A percentile compares a stretch with the other conserved stretches of the same genome.
phyloP scores from a whole-genome alignment of 2,888 invertebrate species.

The Leptinotarsa peninsularis region DNA sequence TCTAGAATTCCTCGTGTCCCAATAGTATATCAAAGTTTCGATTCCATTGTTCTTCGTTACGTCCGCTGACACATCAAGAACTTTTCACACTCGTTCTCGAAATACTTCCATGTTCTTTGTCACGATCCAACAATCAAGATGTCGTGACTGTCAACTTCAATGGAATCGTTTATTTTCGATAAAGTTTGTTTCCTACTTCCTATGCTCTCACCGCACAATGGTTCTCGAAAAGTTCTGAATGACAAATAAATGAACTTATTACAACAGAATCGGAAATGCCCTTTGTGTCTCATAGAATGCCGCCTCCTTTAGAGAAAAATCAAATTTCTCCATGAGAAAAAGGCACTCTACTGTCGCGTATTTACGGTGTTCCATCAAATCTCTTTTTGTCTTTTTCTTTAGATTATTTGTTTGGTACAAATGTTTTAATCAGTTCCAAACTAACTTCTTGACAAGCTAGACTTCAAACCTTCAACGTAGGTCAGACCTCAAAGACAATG shows the following conservation, averaged over 20 bases:
- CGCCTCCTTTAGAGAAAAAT: neutral
- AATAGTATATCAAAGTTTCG: neutral
- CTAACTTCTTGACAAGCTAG: too few relatives aligned
- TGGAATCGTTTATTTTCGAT: constrained; percentile 8
- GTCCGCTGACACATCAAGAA: neutral
- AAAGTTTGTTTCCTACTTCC: neutral
- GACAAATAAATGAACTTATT: constrained; percentile 5
- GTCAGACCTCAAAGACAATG: too few relatives aligned
- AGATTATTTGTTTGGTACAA: too few relatives aligned
- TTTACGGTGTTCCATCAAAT: too few relatives aligned
- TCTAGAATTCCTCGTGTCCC: neutral
- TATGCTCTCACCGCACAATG: neutral
- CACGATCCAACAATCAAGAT: neutral
- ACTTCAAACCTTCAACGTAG: too few relatives aligned
- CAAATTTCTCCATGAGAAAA: neutral
- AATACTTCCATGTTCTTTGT: neutral
- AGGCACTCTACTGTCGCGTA: too few relatives aligned
- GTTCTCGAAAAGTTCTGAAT: neutral
- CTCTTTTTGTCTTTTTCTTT: too few relatives aligned
- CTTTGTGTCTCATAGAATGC: neutral
- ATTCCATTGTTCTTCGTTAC: neutral
- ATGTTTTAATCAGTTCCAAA: too few relatives aligned
- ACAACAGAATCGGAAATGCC: neutral
- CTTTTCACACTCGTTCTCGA: neutral
- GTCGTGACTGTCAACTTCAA: neutral